phyloP scores from a whole-genome alignment of 2,888 invertebrate genomes.

The Pocota personata region DNA sequence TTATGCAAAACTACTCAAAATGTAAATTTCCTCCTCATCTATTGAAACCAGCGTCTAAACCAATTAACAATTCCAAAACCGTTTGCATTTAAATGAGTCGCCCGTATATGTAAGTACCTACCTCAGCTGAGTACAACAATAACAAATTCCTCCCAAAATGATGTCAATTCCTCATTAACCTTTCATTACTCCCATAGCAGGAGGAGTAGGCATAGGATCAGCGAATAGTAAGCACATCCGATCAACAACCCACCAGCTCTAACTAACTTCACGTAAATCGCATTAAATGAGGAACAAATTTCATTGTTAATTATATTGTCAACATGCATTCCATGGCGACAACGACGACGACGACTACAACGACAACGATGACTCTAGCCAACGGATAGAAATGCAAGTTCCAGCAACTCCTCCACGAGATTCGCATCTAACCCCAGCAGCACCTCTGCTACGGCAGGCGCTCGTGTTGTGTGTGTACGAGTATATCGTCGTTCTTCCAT shows the following conservation, averaged over 20 bases:
- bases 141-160: conserved; percentile 53
- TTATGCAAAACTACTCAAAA: conserved; percentile 41
- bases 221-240: conserved; percentile 12
- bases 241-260: conserved; percentile 31
- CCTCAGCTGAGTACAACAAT: not conserved
- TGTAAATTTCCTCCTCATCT: conserved; percentile 53
- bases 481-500: conserved; percentile 50
- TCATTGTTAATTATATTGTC: conserved; percentile 82
- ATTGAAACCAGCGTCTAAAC: conserved; percentile 45
- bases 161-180: conserved; percentile 73
- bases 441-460: conserved; percentile 57
- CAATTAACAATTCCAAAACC: conserved; percentile 70
- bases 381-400: conserved; percentile 34
- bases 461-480: conserved; percentile 22
- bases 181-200: conserved; percentile 53
- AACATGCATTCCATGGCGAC: conserved; percentile 73
- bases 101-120: conserved; percentile 8
- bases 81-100: conserved; percentile 66
- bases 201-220: conserved; percentile 22
- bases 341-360: conserved; percentile 27
- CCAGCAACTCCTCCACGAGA: conserved; percentile 60
- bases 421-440: conserved; percentile 73
- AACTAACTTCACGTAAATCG: conserved; percentile 72
- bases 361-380: conserved; percentile 21
- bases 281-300: conserved; percentile 79